These are phyloP conservation scores for Drosophila borealis DNA, from an alignment of 2,888 invertebrate genomes.

Conservation along the genomic window DNA sequence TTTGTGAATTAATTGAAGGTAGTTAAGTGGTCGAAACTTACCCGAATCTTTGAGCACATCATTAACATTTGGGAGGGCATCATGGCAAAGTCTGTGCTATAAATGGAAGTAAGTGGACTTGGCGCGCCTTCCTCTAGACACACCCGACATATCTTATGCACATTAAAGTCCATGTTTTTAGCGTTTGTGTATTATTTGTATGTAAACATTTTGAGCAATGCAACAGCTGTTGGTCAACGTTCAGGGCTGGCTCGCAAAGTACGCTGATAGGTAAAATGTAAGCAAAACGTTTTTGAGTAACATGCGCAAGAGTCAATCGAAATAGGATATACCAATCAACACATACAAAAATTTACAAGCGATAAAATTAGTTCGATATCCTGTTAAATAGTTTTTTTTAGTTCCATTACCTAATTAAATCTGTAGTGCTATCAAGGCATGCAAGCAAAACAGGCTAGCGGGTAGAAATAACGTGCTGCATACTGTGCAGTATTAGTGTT, in stretches of 20 bases:
- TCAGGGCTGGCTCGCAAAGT: conserved; percentile 11
- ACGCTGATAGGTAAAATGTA: neutral
- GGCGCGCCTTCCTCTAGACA: conserved; percentile 87
- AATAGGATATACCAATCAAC: no score
- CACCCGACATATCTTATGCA: conserved; percentile 87
- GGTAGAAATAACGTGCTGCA: neutral
- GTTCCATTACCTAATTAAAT: no score
- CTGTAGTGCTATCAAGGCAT: no score
- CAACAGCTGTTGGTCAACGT: conserved; percentile 35
- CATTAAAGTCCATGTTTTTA: conserved; percentile 84
- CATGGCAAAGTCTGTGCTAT: conserved; percentile 87
- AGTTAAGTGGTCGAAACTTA: conserved; percentile 61
- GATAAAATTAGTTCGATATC: no score
- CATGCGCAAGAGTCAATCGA: neutral
- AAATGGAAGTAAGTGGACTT: conserved; percentile 87
- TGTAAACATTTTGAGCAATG: conserved; percentile 30
- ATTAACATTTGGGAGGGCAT: conserved; percentile 88
- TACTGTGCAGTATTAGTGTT: conserved; percentile 26
- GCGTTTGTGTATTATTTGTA: conserved; percentile 9
- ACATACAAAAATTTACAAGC: no score
- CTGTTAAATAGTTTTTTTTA: no score
- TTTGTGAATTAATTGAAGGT: neutral
- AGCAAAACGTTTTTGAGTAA: neutral
- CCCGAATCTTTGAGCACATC: conserved; percentile 87
- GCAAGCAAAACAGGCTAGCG: neutral